Base-by-base conservation (phyloP, 2,113 vertebrate species). In the Psephotus haematonotus region DNA sequence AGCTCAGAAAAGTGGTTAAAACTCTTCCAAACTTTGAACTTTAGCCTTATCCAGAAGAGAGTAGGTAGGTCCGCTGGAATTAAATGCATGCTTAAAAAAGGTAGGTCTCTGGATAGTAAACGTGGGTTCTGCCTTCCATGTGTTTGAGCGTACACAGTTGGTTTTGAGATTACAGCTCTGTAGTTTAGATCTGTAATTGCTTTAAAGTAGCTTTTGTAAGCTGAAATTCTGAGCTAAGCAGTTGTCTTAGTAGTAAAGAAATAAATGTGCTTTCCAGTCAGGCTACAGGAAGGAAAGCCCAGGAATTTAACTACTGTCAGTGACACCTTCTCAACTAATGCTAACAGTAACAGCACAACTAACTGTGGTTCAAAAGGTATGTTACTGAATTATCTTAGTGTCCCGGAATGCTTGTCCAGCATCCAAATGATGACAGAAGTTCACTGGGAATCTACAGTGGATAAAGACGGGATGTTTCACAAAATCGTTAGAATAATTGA, bases 391-490 rank as follows among this genome's bases (percentile, higher is more conserved):
- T 77, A 23, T 80, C 9, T 88, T 65, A 2, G 4, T 78, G 78
- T 87, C 78, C 23, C 0, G 3, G 94, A 90, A 93, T 92, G 67
- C 63, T 67, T 88, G 78, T 86, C 79, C 69, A 53, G 53, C 50
- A 39, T 95, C 79, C 82, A 88, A 55, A 83, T 77, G 62, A 82
- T 91, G 90, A 87, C 91, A 76, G 47, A 52, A 76, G n/a, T 91
- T 94, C 74, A 33, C 79, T 93, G 71, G 27, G 46, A 95, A 59
- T 76, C 59, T 85, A 44, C 37, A 19, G 37, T 71, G 57, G 37
- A 53, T 91, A 33, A 93, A 83, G 89, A 74, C 31, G 29, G 46
- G 70, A 65, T 90, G 70, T 94, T 80, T 96, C 87, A 92, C 69
- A 70, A 44, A 92, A 49, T 77, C 11, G 0, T 90, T 93, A 74